These are phyloP conservation scores for Chrysolina americana DNA, from an alignment of 2,888 invertebrate species.

Conservation along the genomic window DNA sequence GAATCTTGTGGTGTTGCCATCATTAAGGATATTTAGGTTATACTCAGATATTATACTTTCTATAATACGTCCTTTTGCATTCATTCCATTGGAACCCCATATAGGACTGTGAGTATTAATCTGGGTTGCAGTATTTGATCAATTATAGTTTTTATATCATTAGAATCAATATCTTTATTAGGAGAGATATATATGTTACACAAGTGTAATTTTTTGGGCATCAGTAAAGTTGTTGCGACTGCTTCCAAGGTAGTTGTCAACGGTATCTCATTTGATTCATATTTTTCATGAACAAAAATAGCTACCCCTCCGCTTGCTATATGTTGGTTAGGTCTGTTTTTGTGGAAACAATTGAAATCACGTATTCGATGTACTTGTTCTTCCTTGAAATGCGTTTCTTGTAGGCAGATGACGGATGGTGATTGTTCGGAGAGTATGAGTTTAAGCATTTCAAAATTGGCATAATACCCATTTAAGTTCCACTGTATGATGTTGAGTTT, in stretches of 20 bases:
- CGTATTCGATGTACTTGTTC: background rate
- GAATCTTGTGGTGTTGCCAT: background rate
- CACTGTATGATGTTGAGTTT: slow-evolving; percentile 20
- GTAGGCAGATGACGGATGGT: background rate
- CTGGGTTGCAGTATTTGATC: background rate
- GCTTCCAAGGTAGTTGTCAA: background rate
- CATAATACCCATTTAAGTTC: slow-evolving; percentile 25
- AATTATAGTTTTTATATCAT: background rate
- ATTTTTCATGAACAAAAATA: background rate
- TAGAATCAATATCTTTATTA: background rate
- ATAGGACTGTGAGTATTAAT: background rate
- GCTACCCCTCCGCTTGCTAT: slow-evolving; percentile 7
- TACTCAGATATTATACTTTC: background rate
- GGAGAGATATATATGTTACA: slow-evolving; percentile 4
- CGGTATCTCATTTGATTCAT: background rate
- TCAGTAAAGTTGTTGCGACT: no score
- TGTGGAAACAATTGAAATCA: background rate
- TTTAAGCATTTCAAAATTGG: slow-evolving; percentile 19
- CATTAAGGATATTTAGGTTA: slow-evolving; percentile 6
- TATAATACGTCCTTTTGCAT: background rate
- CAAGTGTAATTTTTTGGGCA: slow-evolving; percentile 6
- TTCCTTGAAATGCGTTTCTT: slow-evolving; percentile 3
- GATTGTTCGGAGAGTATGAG: background rate
- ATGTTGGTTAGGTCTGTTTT: background rate
- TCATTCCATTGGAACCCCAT: background rate